phyloP scores from a whole-genome alignment of 2,113 vertebrate genomes.

The Phrynocephalus versicolor region DNA sequence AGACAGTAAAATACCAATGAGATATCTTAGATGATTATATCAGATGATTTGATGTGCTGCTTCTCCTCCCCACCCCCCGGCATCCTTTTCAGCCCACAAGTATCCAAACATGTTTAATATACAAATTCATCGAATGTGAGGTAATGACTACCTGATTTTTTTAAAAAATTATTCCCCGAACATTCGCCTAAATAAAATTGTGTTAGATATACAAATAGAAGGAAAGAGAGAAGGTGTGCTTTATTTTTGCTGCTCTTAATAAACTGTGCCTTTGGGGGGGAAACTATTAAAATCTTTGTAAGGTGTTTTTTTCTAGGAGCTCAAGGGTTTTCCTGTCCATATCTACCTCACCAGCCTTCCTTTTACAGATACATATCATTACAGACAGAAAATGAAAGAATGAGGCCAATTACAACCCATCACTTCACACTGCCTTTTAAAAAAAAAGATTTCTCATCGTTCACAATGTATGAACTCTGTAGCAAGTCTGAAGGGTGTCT shows the following conservation, averaged over 20 bases:
- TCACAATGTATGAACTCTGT: conserved; percentile 37
- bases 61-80: too few relatives aligned
- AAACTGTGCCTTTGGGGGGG: neutral
- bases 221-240: neutral
- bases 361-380: neutral
- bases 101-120: neutral
- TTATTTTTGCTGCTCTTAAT: neutral
- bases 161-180: neutral
- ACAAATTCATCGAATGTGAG: neutral
- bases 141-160: neutral
- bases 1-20: conserved; percentile 17
- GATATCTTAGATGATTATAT: neutral
- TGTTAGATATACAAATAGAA: neutral
- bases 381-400: neutral
- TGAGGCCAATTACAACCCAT: neutral
- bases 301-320: neutral
- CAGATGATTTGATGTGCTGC: neutral
- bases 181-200: neutral
- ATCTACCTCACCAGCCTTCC: neutral
- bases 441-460: conserved; percentile 37
- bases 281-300: neutral
- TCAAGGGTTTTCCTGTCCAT: neutral
- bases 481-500: conserved; percentile 16
- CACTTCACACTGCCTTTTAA: conserved; percentile 24
- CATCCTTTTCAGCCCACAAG: neutral